Evolutionary conservation across 1,140 invertebrate species (phyloP).

Genomic region (Heterodera carotae): DNA sequence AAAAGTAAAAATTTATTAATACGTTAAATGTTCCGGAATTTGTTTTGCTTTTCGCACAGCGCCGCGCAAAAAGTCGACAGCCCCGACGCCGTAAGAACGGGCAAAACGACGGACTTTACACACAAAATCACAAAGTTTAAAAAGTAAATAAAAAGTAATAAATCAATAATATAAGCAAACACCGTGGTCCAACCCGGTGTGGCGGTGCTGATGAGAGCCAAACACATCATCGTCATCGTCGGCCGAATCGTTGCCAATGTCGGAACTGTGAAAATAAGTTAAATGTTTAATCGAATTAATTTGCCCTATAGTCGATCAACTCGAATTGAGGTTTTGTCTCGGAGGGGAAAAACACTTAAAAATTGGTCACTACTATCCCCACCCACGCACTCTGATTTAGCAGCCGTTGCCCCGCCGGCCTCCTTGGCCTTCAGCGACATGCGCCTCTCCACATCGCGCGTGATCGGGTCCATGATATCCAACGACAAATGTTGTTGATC

Average conservation of each 20-base stretch:
- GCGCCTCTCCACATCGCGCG: constrained; percentile 54
- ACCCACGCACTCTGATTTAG: not conserved
- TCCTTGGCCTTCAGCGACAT: constrained; percentile 50
- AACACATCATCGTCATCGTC: constrained; percentile 27
- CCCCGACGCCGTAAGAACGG: constrained; percentile 19
- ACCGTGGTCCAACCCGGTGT: constrained; percentile 17
- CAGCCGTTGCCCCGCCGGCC: constrained; percentile 9
- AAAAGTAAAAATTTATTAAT: not conserved
- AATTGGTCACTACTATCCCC: not conserved
- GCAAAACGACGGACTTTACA: constrained; percentile 21
- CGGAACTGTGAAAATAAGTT: not conserved
- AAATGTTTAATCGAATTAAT: constrained; percentile 5
- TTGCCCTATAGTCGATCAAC: too few species aligned
- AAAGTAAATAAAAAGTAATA: not conserved
- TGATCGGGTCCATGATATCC: constrained; percentile 57
- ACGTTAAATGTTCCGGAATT: constrained; percentile 10
- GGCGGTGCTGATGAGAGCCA: constrained; percentile 7
- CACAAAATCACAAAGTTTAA: too few species aligned
- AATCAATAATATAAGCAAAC: not conserved
- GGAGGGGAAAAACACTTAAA: too few species aligned
- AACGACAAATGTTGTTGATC: not conserved
- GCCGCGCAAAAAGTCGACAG: constrained; percentile 22
- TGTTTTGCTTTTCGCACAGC: constrained; percentile 18
- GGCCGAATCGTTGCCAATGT: constrained; percentile 1
- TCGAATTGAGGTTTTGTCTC: too few species aligned